Evolutionary conservation across 2,113 vertebrate genomes (phyloP).

Genomic region (Tachycineta bicolor): DNA sequence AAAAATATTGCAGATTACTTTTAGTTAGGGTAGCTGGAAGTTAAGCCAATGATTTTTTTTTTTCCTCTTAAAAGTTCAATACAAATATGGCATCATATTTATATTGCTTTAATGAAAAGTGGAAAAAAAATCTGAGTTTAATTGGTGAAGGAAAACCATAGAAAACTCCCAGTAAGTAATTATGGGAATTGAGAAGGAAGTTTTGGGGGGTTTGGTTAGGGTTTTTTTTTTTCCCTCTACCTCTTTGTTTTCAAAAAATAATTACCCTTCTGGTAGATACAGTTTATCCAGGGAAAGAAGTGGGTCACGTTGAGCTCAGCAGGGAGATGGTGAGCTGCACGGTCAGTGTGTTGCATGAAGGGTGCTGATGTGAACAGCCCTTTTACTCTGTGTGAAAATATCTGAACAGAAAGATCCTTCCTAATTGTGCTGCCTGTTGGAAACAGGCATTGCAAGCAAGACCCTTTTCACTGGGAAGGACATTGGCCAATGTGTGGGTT

Average conservation of each 20-base stretch:
- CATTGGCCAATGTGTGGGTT: background rate
- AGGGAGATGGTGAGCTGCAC: background rate
- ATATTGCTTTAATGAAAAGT: background rate
- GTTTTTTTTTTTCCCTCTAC: background rate
- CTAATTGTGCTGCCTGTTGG: background rate
- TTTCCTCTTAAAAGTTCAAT: background rate
- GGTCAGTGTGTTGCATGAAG: accelerated
- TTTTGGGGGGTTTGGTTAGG: accelerated
- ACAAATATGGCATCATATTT: background rate
- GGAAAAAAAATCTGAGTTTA: background rate
- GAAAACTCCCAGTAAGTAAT: background rate
- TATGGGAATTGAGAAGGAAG: background rate
- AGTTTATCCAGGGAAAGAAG: background rate
- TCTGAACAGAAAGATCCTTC: background rate
- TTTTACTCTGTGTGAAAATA: background rate
- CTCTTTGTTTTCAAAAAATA: background rate
- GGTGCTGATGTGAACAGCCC: background rate
- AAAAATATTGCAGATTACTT: background rate
- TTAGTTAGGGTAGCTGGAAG: background rate
- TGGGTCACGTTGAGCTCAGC: background rate
- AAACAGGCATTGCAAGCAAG: background rate
- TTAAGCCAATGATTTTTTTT: background rate
- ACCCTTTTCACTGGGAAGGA: background rate
- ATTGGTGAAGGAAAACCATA: background rate
- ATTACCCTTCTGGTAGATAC: background rate